Conservation (phyloP, 2,113 vertebrate species). For the Chloropsis cyanopogon region DNA sequence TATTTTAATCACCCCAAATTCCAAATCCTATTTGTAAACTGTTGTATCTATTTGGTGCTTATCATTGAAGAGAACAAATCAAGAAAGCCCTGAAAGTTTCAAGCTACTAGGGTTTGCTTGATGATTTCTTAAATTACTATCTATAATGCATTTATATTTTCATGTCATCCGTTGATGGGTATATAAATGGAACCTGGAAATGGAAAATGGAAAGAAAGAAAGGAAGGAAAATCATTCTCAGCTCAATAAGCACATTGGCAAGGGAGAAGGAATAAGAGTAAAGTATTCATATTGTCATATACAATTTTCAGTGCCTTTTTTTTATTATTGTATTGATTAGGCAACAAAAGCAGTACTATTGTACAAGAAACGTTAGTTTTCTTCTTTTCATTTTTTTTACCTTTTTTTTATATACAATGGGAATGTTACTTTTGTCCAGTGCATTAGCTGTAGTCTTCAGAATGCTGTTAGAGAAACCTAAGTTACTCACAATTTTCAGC, state of each 20-base stretch:
- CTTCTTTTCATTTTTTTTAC: neutral
- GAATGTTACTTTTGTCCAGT: neutral
- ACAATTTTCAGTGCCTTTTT: neutral
- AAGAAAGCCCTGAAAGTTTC: neutral
- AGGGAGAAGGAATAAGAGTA: neutral
- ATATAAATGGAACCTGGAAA: neutral
- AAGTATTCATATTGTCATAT: neutral
- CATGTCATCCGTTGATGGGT: neutral
- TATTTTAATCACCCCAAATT: neutral
- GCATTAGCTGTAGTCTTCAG: neutral
- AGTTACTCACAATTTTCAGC: neutral
- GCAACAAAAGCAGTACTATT: neutral
- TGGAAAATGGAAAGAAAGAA: neutral
- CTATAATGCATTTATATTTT: neutral
- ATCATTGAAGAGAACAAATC: neutral
- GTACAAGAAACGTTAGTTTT: neutral
- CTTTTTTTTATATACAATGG: neutral
- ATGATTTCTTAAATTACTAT: neutral
- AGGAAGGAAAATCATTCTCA: neutral
- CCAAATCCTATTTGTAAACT: neutral
- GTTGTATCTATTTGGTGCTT: neutral
- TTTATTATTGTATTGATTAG: neutral
- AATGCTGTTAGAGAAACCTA: neutral
- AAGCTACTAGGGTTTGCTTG: neutral
- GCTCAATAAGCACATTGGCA: neutral